Evolutionary conservation across 2,888 invertebrate genomes (phyloP).

Genomic region (Lochmaea capreae): DNA sequence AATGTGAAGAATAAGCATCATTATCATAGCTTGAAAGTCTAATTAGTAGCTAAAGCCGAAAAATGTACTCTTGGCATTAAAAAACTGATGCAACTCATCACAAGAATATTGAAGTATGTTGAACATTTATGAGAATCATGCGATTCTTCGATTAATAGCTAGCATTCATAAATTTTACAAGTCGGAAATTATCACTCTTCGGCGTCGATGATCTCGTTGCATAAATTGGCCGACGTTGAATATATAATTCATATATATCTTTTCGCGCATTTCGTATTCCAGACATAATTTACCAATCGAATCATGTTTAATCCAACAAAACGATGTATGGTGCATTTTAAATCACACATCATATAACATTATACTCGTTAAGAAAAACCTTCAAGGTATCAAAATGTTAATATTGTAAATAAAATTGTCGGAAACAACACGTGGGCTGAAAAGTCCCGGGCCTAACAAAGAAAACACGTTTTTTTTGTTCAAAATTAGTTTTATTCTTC

Average conservation of each 20-base stretch:
- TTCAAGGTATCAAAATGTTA: neutral
- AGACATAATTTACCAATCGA: neutral
- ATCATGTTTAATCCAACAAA: neutral
- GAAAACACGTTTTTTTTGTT: too few species aligned
- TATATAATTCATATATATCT: neutral
- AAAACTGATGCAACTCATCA: too few species aligned
- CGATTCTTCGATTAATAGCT: neutral
- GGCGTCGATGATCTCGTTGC: neutral
- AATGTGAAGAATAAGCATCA: too few species aligned
- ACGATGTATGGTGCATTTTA: neutral
- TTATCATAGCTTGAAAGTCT: too few species aligned
- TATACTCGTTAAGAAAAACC: neutral
- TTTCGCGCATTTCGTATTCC: neutral
- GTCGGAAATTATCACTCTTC: neutral
- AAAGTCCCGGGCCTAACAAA: too few species aligned
- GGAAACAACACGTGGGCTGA: too few species aligned
- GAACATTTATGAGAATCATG: neutral
- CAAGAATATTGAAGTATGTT: neutral
- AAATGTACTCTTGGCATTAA: too few species aligned
- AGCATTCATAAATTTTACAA: neutral
- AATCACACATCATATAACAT: neutral
- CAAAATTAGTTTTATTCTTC: too few species aligned
- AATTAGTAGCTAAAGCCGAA: too few species aligned
- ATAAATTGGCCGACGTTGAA: neutral
- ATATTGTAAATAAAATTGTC: too few species aligned